A percentile compares a stretch with the other conserved stretches of the same genome.
Conservation (phyloP, 2,888 invertebrate species). For the Proisotoma minuta region DNA sequence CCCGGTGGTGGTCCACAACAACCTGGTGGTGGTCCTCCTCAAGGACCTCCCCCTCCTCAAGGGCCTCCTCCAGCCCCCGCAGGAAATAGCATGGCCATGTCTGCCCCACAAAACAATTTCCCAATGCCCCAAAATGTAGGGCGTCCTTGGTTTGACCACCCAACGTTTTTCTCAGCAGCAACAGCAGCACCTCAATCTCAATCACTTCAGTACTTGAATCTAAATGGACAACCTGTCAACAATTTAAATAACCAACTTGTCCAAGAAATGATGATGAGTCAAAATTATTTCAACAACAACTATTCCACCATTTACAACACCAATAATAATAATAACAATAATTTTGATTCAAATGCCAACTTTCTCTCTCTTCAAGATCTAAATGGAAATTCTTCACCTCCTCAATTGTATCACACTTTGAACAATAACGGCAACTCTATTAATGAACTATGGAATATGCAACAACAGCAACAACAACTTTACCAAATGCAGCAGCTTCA, state of each 20-base stretch:
- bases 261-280: neutral
- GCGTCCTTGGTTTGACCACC: conserved; percentile 4
- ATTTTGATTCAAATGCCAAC: neutral
- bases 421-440: neutral
- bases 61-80: neutral
- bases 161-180: neutral
- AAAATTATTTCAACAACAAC: too few relatives aligned
- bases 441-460: neutral
- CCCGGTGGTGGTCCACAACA: neutral
- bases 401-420: neutral
- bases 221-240: neutral
- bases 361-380: too few relatives aligned
- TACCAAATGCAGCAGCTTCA: neutral
- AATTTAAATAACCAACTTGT: neutral
- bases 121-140: neutral
- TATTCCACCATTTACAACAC: neutral
- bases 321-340: neutral
- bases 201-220: neutral
- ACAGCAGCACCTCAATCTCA: neutral
- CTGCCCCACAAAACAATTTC: neutral
- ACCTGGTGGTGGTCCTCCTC: conserved; percentile 5
- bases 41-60: conserved; percentile 5
- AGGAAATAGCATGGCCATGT: neutral
- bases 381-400: too few relatives aligned
- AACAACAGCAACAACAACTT: neutral